Percentiles rank a stretch among this genome's conserved stretches.
Conservation (phyloP, 2,797 vertebrate species). For the Somateria mollissima region DNA sequence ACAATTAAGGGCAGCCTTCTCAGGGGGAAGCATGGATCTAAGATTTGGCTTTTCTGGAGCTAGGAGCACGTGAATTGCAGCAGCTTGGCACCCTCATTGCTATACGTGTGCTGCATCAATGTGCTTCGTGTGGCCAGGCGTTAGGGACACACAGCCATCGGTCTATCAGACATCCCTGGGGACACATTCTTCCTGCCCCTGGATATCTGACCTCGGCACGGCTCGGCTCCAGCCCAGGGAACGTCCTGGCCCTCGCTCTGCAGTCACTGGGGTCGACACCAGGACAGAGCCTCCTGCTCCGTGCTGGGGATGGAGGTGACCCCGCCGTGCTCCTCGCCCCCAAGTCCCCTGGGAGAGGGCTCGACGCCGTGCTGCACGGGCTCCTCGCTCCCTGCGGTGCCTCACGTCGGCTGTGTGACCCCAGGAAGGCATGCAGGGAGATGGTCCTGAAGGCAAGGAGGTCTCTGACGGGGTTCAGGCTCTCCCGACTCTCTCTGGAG, state of each 20-base stretch:
- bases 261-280: neutral
- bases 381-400: neutral
- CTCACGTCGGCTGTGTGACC: accelerated
- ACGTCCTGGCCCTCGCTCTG: accelerated
- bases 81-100: neutral
- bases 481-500: neutral
- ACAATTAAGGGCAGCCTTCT: neutral
- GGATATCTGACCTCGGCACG: neutral
- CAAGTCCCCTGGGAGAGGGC: neutral
- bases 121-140: neutral
- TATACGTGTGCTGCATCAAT: neutral
- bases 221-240: neutral
- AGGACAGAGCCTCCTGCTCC: neutral
- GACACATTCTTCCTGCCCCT: neutral
- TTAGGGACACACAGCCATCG: neutral
- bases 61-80: accelerated
- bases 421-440: neutral
- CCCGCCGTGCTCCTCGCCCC: accelerated
- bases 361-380: accelerated
- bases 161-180: neutral
- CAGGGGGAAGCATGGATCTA: neutral
- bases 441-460: neutral
- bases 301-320: neutral
- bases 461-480: neutral
- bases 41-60: neutral